Conservation (phyloP, 1,140 invertebrate species). For the Bursaphelenchus mucronatus region DNA sequence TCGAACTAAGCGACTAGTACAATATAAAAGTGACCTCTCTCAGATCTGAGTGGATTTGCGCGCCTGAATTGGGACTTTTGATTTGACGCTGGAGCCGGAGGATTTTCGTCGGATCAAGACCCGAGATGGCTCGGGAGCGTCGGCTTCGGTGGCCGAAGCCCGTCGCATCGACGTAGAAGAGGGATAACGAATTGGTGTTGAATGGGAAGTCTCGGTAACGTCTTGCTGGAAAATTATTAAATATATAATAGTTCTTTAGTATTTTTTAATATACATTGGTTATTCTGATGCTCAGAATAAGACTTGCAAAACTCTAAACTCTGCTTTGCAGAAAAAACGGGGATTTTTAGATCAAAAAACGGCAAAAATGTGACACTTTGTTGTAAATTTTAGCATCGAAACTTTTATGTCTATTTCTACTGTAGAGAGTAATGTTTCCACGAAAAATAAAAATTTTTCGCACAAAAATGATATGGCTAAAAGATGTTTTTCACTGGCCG, state of each 20-base stretch:
- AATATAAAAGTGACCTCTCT: not conserved
- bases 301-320: too few relatives aligned
- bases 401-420: too few relatives aligned
- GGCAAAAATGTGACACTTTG: too few relatives aligned
- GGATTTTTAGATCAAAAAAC: too few relatives aligned
- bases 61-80: slow-evolving; percentile 19
- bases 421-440: too few relatives aligned
- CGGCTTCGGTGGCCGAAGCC: slow-evolving; percentile 14
- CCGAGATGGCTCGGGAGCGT: not conserved
- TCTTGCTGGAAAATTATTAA: slow-evolving; percentile 19
- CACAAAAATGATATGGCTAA: too few relatives aligned
- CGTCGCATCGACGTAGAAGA: slow-evolving; percentile 17
- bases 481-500: too few relatives aligned
- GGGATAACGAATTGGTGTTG: slow-evolving; percentile 33
- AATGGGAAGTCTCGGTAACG: slow-evolving; percentile 31
- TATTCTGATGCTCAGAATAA: too few relatives aligned
- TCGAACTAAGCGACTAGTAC: too few relatives aligned
- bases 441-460: too few relatives aligned
- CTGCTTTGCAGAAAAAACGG: too few relatives aligned
- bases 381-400: too few relatives aligned
- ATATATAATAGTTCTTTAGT: not conserved
- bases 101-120: slow-evolving; percentile 23
- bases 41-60: slow-evolving; percentile 26
- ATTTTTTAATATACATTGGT: slow-evolving; percentile 2
- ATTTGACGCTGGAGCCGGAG: slow-evolving; percentile 13